Evolutionary conservation across 2,888 invertebrate species (phyloP).

Genomic region (Gasteruption jaculator): DNA sequence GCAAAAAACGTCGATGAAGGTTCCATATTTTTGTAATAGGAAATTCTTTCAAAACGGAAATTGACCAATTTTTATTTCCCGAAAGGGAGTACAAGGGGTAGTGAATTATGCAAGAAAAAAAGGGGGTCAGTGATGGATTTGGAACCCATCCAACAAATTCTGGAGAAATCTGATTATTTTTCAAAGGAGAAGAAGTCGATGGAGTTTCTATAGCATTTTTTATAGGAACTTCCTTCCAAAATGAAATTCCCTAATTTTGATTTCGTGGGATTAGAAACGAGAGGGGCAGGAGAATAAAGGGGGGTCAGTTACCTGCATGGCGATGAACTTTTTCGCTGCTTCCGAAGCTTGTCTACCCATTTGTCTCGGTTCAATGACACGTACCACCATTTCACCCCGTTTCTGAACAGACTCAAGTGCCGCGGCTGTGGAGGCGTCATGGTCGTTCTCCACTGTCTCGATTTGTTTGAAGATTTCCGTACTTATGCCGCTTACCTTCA

Average conservation of each 20-base stretch:
- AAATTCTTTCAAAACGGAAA: too few species aligned
- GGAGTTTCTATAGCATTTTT: too few species aligned
- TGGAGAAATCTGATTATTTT: too few species aligned
- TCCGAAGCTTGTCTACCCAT: conserved; percentile 83
- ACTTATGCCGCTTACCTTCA: conserved; percentile 90
- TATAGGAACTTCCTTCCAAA: too few species aligned
- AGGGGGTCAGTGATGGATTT: too few species aligned
- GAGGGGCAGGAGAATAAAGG: conserved; percentile 11
- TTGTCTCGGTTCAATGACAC: conserved; percentile 82
- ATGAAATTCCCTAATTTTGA: neutral
- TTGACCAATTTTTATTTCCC: too few species aligned
- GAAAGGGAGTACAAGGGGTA: too few species aligned
- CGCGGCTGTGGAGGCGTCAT: conserved; percentile 88
- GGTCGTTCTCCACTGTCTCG: conserved; percentile 94
- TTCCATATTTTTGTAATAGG: too few species aligned
- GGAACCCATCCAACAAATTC: too few species aligned
- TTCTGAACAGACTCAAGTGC: conserved; percentile 90
- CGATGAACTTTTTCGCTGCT: conserved; percentile 80
- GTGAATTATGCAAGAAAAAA: too few species aligned
- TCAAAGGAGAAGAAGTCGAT: too few species aligned
- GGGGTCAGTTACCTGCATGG: conserved; percentile 62
- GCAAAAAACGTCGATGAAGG: too few species aligned
- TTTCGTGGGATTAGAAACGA: neutral
- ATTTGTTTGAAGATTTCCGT: conserved; percentile 96
- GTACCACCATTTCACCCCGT: conserved; percentile 92